Conservation (phyloP, 2,888 invertebrate species). For the Dorcus hopei region DNA sequence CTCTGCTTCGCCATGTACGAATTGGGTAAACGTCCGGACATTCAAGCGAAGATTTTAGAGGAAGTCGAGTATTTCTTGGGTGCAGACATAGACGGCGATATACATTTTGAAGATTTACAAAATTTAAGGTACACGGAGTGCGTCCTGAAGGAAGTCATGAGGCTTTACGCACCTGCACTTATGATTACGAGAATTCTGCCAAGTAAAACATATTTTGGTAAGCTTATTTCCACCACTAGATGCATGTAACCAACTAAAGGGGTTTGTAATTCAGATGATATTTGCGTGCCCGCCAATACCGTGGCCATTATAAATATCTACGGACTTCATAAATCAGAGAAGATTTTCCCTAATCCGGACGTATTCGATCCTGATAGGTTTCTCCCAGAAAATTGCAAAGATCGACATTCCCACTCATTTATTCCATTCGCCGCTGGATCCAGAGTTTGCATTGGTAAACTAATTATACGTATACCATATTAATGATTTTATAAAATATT, state of each 20-base stretch:
- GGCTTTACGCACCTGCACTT: slow-evolving; percentile 7
- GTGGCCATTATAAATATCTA: slow-evolving; percentile 8
- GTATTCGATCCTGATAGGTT: slow-evolving; percentile 23
- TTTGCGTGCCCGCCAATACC: not conserved
- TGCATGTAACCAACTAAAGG: too few species aligned
- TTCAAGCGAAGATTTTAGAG: slow-evolving; percentile 26
- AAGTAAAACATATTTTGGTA: not conserved
- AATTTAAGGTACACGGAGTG: slow-evolving; percentile 11
- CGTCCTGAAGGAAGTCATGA: slow-evolving; percentile 14
- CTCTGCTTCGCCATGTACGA: slow-evolving; percentile 17
- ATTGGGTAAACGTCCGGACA: slow-evolving; percentile 21
- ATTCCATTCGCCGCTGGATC: not conserved
- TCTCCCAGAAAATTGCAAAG: slow-evolving; percentile 11
- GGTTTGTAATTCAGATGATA: too few species aligned
- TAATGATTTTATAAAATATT: not conserved
- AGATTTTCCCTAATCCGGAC: slow-evolving; percentile 18
- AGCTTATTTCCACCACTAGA: not conserved
- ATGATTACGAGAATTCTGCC: slow-evolving; percentile 1
- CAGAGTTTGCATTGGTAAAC: slow-evolving; percentile 2
- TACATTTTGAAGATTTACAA: slow-evolving; percentile 8
- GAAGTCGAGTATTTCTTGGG: slow-evolving; percentile 19
- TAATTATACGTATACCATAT: too few species aligned
- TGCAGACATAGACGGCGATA: slow-evolving; percentile 7
- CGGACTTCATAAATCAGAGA: slow-evolving; percentile 12
- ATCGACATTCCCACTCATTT: not conserved